Base-by-base conservation (phyloP, 2,797 vertebrate genomes). In the Tangara arthus region DNA sequence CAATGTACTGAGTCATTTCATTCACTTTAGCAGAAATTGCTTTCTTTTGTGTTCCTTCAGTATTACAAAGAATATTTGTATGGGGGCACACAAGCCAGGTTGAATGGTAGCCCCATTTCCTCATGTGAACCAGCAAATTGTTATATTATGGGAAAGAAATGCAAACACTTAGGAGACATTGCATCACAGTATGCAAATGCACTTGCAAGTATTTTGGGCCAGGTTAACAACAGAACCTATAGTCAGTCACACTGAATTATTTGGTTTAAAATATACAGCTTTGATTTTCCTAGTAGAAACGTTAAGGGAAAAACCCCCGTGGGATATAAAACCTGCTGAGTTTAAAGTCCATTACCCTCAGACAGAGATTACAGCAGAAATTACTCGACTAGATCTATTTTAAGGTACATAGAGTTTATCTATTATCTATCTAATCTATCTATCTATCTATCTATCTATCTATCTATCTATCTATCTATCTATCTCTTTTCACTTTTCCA, bases 51-150 rank as follows among this genome's bases (percentile, higher is more conserved):
- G 3, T 66, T 65, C 8, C 4, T 92, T 88, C 69, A 64, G 34
- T 68, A 60, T 81, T 78, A 94, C 32, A 86, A 90, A 76, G 65
- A 61, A 26, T 82, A 86, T 76, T 72, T 95, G 55, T 93, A 35
- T 52, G 50, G 32, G 56, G 18, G 19, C 23, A 72, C 32, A 59
- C 13, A 63, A 61, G 15, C 28, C 21, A 69, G 28, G 49, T 21
- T 80, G 64, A 90, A 76, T 14, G 34, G 73, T 63, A 82, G n/a
- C 23, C 28, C 53, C 47, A 21, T 91, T 95, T 88, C 87, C 94
- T 90, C 47, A 56, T 52, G 27, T 75, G 69, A 94, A 83, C 69
- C 65, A 86, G 63, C 52, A 78, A 42, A 55, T 49, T 71, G 12
- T 53, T 84, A 28, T 86, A 77, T 82, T 89, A 75, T 3, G 18